phyloP scores from a whole-genome alignment of 2,113 vertebrate species.

The Acrocephalus arundinaceus region DNA sequence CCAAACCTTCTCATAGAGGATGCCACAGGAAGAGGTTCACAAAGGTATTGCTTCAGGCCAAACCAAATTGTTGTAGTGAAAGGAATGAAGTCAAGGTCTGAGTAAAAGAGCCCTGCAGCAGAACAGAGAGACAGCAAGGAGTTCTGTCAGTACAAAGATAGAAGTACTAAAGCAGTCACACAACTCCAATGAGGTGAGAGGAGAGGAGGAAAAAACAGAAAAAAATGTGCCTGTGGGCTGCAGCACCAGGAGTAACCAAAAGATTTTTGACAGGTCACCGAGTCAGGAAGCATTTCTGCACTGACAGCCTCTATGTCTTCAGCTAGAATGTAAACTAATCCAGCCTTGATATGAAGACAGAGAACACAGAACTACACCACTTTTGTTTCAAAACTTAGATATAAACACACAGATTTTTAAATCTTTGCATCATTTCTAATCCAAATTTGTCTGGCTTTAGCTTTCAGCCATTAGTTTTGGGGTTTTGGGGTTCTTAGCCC shows the following conservation, averaged over 20 bases:
- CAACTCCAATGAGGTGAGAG: neutral
- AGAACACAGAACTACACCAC: neutral
- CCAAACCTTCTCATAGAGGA: neutral
- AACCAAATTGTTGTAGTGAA: neutral
- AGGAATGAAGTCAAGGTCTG: neutral
- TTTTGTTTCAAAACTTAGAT: neutral
- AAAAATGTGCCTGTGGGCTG: neutral
- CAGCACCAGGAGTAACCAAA: neutral
- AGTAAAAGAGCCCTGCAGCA: neutral
- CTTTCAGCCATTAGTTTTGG: neutral
- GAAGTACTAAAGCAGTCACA: neutral
- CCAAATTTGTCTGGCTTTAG: neutral
- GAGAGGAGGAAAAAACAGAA: neutral
- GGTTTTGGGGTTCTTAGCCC: neutral
- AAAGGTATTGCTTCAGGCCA: neutral
- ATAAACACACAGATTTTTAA: neutral
- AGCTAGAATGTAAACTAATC: neutral
- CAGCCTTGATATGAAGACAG: neutral
- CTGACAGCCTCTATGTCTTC: neutral
- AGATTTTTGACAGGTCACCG: neutral
- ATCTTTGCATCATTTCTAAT: neutral
- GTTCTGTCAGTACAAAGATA: neutral
- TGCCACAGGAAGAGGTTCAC: neutral
- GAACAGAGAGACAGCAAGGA: neutral
- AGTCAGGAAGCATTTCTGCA: neutral